phyloP scores from a whole-genome alignment of 2,888 invertebrate species.

The Strigamia maritima region DNA sequence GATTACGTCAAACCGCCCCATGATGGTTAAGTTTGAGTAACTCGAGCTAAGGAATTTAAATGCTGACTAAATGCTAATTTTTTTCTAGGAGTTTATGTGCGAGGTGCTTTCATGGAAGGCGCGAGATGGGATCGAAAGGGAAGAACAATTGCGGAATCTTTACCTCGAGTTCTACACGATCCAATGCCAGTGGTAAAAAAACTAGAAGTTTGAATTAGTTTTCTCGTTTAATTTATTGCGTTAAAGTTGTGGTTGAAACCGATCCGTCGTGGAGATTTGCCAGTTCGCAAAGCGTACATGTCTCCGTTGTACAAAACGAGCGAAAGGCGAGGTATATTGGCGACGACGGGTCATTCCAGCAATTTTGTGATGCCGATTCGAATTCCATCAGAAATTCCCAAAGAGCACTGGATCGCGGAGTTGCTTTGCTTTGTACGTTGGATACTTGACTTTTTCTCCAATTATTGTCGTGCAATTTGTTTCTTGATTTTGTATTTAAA shows the following conservation, averaged over 20 bases:
- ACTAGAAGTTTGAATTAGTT: too few species aligned
- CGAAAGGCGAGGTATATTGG: constrained; percentile 42
- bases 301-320: constrained; percentile 43
- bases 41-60: too few species aligned
- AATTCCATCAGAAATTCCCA: constrained; percentile 36
- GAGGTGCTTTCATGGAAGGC: constrained; percentile 54
- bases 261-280: background rate
- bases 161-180: constrained; percentile 78
- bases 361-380: constrained; percentile 42
- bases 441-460: too few species aligned
- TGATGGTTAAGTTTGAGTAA: too few species aligned
- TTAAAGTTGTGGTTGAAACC: constrained; percentile 35
- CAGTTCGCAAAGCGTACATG: constrained; percentile 41
- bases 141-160: constrained; percentile 68
- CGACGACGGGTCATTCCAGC: constrained; percentile 43
- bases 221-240: too few species aligned
- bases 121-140: constrained; percentile 54
- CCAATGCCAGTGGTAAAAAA: constrained; percentile 64
- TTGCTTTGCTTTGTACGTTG: too few species aligned
- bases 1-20: constrained; percentile 53
- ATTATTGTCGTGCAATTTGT: too few species aligned
- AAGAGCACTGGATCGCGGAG: constrained; percentile 38
- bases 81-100: constrained; percentile 52
- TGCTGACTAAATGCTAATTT: background rate
- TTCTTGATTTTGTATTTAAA: too few species aligned